Evolutionary conservation across 2,888 invertebrate genomes (phyloP).

Genomic region (Pecten maximus): DNA sequence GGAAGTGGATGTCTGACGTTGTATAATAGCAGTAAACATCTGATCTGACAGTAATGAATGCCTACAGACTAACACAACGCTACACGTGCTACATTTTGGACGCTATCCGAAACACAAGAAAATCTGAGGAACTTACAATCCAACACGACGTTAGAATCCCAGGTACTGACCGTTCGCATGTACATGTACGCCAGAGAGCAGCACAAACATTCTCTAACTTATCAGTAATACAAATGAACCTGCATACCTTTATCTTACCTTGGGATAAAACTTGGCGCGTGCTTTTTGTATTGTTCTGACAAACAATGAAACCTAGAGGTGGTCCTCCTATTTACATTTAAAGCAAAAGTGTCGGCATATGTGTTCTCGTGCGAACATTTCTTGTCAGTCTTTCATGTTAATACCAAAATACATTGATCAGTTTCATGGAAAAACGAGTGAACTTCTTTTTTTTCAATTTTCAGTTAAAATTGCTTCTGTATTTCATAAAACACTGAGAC

Average conservation of each 20-base stretch:
- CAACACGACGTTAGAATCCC: neutral
- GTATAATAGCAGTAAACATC: neutral
- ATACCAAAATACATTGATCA: slow-evolving; percentile 1
- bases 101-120: neutral
- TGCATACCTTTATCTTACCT: neutral
- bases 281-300: neutral
- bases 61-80: neutral
- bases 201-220: neutral
- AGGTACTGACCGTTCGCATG: neutral
- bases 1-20: neutral
- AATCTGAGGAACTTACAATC: neutral
- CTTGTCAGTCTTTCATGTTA: neutral
- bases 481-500: neutral
- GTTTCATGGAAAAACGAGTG: neutral
- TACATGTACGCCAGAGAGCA: neutral
- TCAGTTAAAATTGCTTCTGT: neutral
- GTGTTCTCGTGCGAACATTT: neutral
- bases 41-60: neutral
- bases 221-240: neutral
- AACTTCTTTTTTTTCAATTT: neutral
- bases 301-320: neutral
- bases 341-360: neutral
- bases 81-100: neutral
- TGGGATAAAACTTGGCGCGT: neutral
- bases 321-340: neutral